Conservation (phyloP, 1,140 invertebrate species). For the Bicyclus anynana region DNA sequence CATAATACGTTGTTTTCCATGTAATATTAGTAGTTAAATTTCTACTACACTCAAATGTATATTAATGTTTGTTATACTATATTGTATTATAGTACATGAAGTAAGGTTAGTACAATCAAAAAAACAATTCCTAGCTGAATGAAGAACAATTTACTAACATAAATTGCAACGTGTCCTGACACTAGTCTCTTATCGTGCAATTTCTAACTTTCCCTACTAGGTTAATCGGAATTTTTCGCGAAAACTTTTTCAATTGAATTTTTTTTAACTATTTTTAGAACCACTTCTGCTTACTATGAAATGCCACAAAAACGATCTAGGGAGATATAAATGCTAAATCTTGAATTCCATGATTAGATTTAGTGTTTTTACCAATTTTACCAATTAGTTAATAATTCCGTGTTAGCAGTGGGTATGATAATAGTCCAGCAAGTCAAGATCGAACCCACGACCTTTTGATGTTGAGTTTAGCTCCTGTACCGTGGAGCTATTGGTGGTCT, state of each 20-base stretch:
- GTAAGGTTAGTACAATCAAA: slow-evolving; percentile 12
- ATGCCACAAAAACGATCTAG: too few relatives aligned
- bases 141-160: slow-evolving; percentile 23
- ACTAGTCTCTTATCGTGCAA: slow-evolving; percentile 18
- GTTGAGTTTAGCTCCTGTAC: too few relatives aligned
- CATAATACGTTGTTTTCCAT: neutral
- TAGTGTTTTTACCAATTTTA: too few relatives aligned
- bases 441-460: too few relatives aligned
- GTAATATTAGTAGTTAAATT: neutral
- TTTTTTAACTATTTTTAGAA: too few relatives aligned
- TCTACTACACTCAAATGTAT: slow-evolving; percentile 8
- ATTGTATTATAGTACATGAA: slow-evolving; percentile 7
- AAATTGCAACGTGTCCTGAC: slow-evolving; percentile 19
- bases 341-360: too few relatives aligned
- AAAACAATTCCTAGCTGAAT: slow-evolving; percentile 15
- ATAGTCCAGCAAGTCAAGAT: too few relatives aligned
- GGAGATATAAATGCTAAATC: too few relatives aligned
- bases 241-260: neutral
- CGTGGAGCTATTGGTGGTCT: too few relatives aligned
- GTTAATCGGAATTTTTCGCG: neutral
- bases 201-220: slow-evolving; percentile 4
- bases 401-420: too few relatives aligned
- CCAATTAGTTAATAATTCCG: too few relatives aligned
- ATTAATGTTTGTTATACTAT: slow-evolving; percentile 3
- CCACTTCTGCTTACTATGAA: too few relatives aligned